Evolutionary conservation across 2,888 invertebrate species (phyloP), one percentile per base, ranked within the genome.

Genomic region (Actias luna): DNA sequence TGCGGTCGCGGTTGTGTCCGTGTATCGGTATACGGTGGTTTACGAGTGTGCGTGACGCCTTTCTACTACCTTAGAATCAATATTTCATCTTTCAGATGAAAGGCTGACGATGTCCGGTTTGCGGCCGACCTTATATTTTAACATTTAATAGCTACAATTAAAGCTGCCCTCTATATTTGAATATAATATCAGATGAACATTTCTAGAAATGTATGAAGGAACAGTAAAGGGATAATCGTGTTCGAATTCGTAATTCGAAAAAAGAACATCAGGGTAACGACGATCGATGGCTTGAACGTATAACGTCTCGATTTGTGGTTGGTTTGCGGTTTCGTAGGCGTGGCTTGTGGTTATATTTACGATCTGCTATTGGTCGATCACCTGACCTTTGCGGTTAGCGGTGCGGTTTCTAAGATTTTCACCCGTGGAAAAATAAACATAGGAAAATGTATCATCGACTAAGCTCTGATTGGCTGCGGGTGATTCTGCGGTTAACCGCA

Each of bases 271-370:
- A 74, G 74, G 46, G 46, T 50, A 50, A 50, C 73, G 70, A 72
- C 74, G 86, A 89, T 92, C 91, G 87, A 89, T 91, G 85, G 83
- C 82, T 82, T 81, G 82, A 86, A 80, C 80, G 81, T 70, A 79
- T 73, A 84, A 82, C 85, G 88, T 93, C 92, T 93, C 88, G 92
- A 87, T 82, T 89, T 92, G 93, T 92, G 93, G 93, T 93, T 93
- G 93, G 93, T 93, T 94, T 94, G 94, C 89, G 94, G 94, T 94
- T 93, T 92, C 82, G 78, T 81, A 92, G 94, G 94, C 94, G 94
- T 93, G 93, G 93, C 86, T 89, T 94, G 94, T 78, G 94, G 94
- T 94, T 88, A 90, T 85, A 93, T 91, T 91, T 92, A 90, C 89
- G 88, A 88, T 81, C 85, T 85, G 78, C 88, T 79, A 94, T 94